Conservation (phyloP, 2,113 vertebrate genomes). For the Dicerorhinus sumatrensis region DNA sequence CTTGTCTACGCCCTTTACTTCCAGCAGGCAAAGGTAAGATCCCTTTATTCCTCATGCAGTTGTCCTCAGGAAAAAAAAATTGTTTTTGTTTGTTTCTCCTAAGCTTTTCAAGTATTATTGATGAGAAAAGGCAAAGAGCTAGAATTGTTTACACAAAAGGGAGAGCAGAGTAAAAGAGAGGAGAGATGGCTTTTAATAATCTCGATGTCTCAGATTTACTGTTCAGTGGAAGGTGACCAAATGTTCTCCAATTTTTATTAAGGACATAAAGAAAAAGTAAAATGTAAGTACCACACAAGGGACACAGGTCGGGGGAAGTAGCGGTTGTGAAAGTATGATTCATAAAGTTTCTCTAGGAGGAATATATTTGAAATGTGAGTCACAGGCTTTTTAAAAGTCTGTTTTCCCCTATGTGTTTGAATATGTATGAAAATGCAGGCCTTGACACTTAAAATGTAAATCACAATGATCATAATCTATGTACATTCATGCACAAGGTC, state of each 20-base stretch:
- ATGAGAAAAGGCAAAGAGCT: constrained; percentile 16
- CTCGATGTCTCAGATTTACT: neutral
- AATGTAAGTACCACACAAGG: neutral
- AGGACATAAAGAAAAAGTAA: constrained; percentile 24
- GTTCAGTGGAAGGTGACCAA: neutral
- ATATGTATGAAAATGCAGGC: neutral
- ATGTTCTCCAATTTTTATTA: neutral
- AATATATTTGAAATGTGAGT: neutral
- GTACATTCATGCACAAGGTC: accelerated
- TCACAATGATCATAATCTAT: neutral
- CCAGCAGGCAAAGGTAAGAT: neutral
- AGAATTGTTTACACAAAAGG: neutral
- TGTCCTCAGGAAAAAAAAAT: neutral
- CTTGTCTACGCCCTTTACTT: neutral
- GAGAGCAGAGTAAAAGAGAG: neutral
- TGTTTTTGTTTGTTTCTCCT: neutral
- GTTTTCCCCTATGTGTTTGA: neutral
- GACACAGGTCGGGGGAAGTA: neutral
- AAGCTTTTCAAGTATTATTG: neutral
- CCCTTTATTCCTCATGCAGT: neutral
- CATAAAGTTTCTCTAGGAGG: neutral
- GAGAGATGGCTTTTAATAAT: neutral
- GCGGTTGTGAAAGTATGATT: neutral
- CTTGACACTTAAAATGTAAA: neutral
- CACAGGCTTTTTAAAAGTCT: neutral